Percentiles rank a stretch among this genome's conserved stretches.
These are phyloP conservation scores for Psittacula cyanocephala DNA, from an alignment of 2,113 vertebrate genomes.

Conservation along the genomic window DNA sequence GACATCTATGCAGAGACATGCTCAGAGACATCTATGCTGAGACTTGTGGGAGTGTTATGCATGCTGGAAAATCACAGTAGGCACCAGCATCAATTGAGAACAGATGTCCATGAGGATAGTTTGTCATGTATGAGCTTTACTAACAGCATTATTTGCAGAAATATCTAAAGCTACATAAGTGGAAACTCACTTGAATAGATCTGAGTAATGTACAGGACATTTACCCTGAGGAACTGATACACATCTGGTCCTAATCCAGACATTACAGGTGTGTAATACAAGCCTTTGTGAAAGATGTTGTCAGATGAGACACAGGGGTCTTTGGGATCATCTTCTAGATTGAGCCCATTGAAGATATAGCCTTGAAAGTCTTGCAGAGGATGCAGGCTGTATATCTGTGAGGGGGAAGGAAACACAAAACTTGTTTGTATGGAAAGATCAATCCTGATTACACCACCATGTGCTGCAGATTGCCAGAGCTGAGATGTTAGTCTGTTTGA, in stretches of 20 bases:
- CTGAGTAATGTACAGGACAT: not conserved
- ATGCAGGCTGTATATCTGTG: slow-evolving; percentile 77
- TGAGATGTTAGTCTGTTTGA: not conserved
- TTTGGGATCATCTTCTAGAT: slow-evolving; percentile 56
- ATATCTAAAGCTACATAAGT: not conserved
- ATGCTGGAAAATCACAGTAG: not conserved
- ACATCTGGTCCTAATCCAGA: slow-evolving; percentile 63
- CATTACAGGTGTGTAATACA: slow-evolving; percentile 67
- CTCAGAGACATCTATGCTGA: not conserved
- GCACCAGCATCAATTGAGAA: not conserved
- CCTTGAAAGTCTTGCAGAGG: slow-evolving; percentile 72
- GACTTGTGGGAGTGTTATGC: not conserved
- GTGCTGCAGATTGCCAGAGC: not conserved
- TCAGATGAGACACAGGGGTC: slow-evolving; percentile 61
- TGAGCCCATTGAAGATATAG: slow-evolving; percentile 65
- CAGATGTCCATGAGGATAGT: not conserved
- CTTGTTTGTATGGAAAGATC: not conserved
- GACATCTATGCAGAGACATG: not conserved
- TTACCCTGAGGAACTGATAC: slow-evolving; percentile 67
- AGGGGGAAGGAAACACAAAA: not conserved
- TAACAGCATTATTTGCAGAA: not conserved
- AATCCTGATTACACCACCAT: fast-evolving
- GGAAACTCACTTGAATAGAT: not conserved
- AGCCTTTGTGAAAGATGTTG: slow-evolving; percentile 69
- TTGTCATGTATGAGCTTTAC: not conserved